phyloP scores from a whole-genome alignment of 2,113 vertebrate species.

The Campylorhamphus procurvoides region DNA sequence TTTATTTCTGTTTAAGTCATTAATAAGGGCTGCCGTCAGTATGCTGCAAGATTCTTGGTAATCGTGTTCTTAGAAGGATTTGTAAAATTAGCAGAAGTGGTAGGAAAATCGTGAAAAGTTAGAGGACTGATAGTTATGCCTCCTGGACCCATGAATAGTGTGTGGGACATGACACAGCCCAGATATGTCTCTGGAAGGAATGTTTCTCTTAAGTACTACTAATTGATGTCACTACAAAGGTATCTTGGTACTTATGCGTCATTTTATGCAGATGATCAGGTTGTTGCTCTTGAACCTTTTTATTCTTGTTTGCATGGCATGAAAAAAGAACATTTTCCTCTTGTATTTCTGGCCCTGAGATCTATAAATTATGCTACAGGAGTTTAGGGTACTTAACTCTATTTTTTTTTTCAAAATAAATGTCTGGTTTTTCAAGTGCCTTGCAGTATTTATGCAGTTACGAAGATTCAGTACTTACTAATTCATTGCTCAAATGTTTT shows the following conservation, averaged over 20 bases:
- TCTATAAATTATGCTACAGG: neutral
- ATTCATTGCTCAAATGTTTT: conserved; percentile 3
- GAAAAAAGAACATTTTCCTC: neutral
- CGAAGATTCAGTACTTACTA: neutral
- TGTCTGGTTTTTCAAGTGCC: neutral
- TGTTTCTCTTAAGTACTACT: neutral
- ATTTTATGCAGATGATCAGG: neutral
- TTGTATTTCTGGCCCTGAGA: neutral
- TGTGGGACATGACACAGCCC: neutral
- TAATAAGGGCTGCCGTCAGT: neutral
- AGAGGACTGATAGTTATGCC: neutral
- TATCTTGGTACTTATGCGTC: neutral
- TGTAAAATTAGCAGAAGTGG: neutral
- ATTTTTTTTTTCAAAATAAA: conserved; percentile 21
- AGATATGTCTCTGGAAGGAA: neutral
- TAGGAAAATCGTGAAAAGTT: fast-evolving
- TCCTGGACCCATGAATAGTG: neutral
- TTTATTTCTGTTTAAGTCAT: neutral
- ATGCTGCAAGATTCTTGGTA: neutral
- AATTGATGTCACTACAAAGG: neutral
- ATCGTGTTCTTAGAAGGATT: neutral
- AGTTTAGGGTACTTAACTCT: neutral
- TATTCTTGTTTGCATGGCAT: neutral
- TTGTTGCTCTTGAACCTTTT: neutral
- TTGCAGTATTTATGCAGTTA: neutral